These are phyloP conservation scores for Heliothis virescens DNA, from an alignment of 1,140 invertebrate genomes.

Conservation along the genomic window DNA sequence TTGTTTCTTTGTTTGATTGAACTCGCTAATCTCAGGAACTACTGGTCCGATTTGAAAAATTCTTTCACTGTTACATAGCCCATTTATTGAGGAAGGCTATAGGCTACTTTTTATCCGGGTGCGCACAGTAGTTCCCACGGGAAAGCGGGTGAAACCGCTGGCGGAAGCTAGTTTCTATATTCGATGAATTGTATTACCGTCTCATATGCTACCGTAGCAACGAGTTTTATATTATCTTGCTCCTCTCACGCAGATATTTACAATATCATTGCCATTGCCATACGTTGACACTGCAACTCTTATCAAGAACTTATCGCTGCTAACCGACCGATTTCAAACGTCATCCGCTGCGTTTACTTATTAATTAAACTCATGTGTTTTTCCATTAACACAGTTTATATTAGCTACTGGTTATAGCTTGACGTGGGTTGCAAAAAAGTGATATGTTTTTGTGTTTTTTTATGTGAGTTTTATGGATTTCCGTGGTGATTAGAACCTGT, in stretches of 20 bases:
- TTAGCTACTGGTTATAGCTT: neutral
- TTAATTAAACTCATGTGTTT: conserved; percentile 4
- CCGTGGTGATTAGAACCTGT: too few relatives aligned
- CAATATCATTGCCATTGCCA: neutral
- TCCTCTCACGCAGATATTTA: neutral
- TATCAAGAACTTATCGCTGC: conserved; percentile 6
- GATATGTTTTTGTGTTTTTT: neutral
- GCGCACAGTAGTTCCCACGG: too few relatives aligned
- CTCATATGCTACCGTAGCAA: neutral
- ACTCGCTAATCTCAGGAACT: too few relatives aligned
- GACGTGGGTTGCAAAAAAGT: neutral
- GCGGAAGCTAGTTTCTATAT: too few relatives aligned
- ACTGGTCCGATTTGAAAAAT: too few relatives aligned
- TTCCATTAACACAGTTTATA: neutral
- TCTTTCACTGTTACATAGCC: too few relatives aligned
- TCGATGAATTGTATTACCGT: neutral
- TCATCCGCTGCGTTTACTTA: neutral
- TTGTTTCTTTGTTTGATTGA: too few relatives aligned
- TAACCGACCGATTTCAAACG: conserved; percentile 6
- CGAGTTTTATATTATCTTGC: neutral
- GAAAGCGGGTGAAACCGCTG: too few relatives aligned
- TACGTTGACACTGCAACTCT: conserved; percentile 1
- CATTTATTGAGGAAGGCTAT: too few relatives aligned
- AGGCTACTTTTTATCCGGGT: too few relatives aligned
- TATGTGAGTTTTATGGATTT: neutral